Percentiles rank a stretch among this genome's conserved stretches.
phyloP scores from a whole-genome alignment of 1,140 invertebrate genomes.

The Latrodectus geometricus region DNA sequence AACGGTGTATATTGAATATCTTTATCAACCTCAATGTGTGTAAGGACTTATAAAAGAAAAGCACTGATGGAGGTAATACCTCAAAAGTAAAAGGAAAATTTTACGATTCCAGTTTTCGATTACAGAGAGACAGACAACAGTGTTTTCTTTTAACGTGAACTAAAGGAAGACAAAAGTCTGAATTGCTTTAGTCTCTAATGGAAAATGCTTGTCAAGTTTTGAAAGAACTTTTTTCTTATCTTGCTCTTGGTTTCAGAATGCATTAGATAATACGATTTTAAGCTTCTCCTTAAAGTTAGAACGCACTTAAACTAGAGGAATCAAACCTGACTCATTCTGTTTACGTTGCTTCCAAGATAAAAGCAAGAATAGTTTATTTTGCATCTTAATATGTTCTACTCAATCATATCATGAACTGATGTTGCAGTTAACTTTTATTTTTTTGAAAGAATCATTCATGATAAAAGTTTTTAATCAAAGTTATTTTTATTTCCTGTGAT shows the following conservation, averaged over 20 bases:
- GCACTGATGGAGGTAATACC: neutral
- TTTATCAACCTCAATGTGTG: too few relatives aligned
- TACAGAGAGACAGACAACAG: neutral
- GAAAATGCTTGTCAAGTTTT: conserved; percentile 54
- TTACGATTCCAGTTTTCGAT: conserved; percentile 26
- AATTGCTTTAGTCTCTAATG: conserved; percentile 23
- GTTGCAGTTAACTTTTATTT: neutral
- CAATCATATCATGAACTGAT: neutral
- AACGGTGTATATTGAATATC: too few relatives aligned
- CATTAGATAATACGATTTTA: conserved; percentile 24
- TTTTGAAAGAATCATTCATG: neutral
- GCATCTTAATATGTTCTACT: neutral
- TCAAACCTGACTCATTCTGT: neutral
- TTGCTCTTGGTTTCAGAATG: conserved; percentile 15
- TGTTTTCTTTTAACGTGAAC: conserved; percentile 29
- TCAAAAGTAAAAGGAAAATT: neutral
- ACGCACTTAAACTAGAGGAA: neutral
- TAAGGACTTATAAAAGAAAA: neutral
- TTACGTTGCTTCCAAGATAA: neutral
- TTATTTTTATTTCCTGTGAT: neutral
- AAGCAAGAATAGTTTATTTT: neutral
- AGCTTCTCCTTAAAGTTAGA: conserved; percentile 6
- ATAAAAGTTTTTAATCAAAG: neutral
- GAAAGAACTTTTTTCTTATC: conserved; percentile 22
- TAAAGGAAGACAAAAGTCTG: conserved; percentile 11